Evolutionary conservation across 2,797 vertebrate species (phyloP).

Genomic region (Poeciliopsis infans): DNA sequence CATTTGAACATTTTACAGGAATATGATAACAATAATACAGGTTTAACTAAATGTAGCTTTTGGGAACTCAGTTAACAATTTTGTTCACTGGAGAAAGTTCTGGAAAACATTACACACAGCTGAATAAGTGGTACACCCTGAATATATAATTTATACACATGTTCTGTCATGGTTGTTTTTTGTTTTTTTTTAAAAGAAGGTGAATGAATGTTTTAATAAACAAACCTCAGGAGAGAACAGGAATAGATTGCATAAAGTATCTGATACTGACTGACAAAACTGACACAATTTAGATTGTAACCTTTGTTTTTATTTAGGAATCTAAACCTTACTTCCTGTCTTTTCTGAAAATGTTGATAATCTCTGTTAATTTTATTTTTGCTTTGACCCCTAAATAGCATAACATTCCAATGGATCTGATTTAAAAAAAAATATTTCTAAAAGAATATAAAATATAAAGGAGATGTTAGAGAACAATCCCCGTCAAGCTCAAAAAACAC

Average conservation of each 20-base stretch:
- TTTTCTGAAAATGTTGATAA: background rate
- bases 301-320: background rate
- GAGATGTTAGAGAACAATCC: background rate
- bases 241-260: background rate
- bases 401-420: background rate
- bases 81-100: background rate
- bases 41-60: background rate
- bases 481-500: background rate
- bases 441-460: constrained; percentile 9
- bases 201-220: background rate
- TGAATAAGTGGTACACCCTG: background rate
- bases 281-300: background rate
- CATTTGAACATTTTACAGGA: background rate
- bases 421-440: background rate
- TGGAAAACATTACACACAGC: background rate
- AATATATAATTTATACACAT: background rate
- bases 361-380: background rate
- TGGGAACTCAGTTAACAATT: background rate
- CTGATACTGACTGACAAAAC: background rate
- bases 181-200: too few relatives aligned
- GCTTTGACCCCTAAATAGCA: background rate
- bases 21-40: background rate
- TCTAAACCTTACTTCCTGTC: background rate
- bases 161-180: background rate
- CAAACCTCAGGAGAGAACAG: background rate